Evolutionary conservation across 2,888 invertebrate species (phyloP).

Genomic region (Spisula solida): DNA sequence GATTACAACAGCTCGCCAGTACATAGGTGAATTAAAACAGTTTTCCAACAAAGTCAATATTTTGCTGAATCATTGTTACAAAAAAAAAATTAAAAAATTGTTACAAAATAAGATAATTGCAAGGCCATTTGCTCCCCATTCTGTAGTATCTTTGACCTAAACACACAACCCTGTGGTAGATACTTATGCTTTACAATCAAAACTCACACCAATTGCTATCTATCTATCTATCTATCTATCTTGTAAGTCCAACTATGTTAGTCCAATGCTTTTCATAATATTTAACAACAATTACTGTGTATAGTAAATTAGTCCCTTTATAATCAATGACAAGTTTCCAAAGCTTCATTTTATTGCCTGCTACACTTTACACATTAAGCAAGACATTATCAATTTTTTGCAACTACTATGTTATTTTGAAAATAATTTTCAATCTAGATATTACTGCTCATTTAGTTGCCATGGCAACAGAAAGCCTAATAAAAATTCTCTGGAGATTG

Average conservation of each 20-base stretch:
- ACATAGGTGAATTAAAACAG: background rate
- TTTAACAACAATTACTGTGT: too few relatives aligned
- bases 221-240: too few relatives aligned
- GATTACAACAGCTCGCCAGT: background rate
- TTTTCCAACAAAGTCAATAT: background rate
- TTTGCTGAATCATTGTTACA: too few relatives aligned
- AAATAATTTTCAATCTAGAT: slow-evolving; percentile 42
- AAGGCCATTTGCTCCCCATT: background rate
- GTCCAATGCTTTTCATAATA: too few relatives aligned
- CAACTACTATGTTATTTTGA: slow-evolving; percentile 28
- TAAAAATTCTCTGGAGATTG: slow-evolving; percentile 50
- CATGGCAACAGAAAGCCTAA: slow-evolving; percentile 63
- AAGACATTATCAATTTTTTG: background rate
- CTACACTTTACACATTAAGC: background rate
- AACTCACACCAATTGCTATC: too few relatives aligned
- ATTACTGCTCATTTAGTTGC: slow-evolving; percentile 44
- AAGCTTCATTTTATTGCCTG: background rate
- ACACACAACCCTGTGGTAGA: too few relatives aligned
- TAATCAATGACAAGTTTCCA: background rate
- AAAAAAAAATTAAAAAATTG: too few relatives aligned
- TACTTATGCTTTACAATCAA: too few relatives aligned
- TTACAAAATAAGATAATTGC: background rate
- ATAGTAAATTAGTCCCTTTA: background rate
- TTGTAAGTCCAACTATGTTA: too few relatives aligned
- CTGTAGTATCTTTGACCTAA: too few relatives aligned